A percentile compares a stretch with the other conserved stretches of the same genome.
Conservation (phyloP, 2,797 vertebrate genomes). For the Monodelphis domestica region DNA sequence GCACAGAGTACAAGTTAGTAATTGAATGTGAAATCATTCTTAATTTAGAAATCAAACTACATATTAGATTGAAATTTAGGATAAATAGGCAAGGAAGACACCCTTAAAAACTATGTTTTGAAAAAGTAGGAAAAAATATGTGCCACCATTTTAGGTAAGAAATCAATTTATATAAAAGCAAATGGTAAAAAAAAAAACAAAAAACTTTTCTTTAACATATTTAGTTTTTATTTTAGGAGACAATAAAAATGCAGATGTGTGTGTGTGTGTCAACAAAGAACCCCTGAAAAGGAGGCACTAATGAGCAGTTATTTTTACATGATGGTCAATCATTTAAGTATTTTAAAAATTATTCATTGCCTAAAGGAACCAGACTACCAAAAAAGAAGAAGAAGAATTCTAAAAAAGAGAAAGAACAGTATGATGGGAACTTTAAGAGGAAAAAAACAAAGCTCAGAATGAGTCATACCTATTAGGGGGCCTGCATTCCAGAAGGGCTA, state of each 20-base stretch:
- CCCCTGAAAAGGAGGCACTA: neutral
- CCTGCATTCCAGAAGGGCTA: neutral
- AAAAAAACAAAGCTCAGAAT: neutral
- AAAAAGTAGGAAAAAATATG: neutral
- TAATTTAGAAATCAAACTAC: slow-evolving; percentile 2
- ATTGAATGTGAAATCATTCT: slow-evolving; percentile 24
- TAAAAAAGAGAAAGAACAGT: slow-evolving; percentile 7
- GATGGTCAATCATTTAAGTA: neutral
- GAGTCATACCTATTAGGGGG: neutral
- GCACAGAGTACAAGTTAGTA: neutral
- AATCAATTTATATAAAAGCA: slow-evolving; percentile 33
- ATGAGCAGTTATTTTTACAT: neutral
- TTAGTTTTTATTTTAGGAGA: neutral
- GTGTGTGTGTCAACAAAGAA: neutral
- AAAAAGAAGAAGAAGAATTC: too few species aligned
- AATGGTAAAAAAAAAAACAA: slow-evolving; percentile 1
- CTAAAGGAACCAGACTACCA: neutral
- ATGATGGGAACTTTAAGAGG: neutral
- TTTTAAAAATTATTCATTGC: neutral
- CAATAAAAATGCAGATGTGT: neutral
- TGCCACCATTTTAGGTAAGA: slow-evolving; percentile 40
- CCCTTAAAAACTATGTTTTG: neutral
- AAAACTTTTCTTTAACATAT: neutral
- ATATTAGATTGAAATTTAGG: neutral
- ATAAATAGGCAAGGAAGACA: neutral